Percentiles rank a stretch among this genome's conserved stretches.
Evolutionary conservation across 2,113 vertebrate species (phyloP).

Genomic region (Miniopterus natalensis): DNA sequence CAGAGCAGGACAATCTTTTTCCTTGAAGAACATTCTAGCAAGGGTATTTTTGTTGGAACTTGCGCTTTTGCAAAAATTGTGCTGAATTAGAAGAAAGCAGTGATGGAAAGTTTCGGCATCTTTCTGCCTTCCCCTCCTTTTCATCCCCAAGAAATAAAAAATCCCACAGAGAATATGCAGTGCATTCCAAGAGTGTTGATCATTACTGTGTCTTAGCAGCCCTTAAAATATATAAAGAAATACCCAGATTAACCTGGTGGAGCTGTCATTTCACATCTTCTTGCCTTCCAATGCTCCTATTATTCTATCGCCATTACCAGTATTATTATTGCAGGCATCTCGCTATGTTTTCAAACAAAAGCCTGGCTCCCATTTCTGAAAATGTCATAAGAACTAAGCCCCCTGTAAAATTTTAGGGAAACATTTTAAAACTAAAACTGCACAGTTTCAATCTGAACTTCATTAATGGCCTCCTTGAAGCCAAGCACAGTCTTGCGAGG

Average conservation of each 20-base stretch:
- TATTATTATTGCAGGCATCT: slow-evolving; percentile 8
- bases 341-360: slow-evolving; percentile 71
- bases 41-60: slow-evolving; percentile 51
- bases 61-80: slow-evolving; percentile 38
- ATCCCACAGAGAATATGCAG: slow-evolving; percentile 16
- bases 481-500: slow-evolving; percentile 77
- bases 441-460: slow-evolving; percentile 78
- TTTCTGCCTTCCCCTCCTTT: slow-evolving; percentile 46
- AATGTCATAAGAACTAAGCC: slow-evolving; percentile 71
- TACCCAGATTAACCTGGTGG: neutral
- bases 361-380: slow-evolving; percentile 62
- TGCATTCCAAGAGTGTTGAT: slow-evolving; percentile 50
- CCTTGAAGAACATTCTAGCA: slow-evolving; percentile 55
- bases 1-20: slow-evolving; percentile 24
- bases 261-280: neutral
- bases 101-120: slow-evolving; percentile 63
- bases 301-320: neutral
- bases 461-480: slow-evolving; percentile 76
- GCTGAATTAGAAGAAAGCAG: slow-evolving; percentile 63
- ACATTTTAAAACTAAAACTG: slow-evolving; percentile 67
- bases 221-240: slow-evolving; percentile 39
- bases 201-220: slow-evolving; percentile 23
- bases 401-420: slow-evolving; percentile 69
- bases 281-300: neutral
- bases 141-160: neutral